These are phyloP conservation scores for Agapornis roseicollis DNA, from an alignment of 2,113 vertebrate genomes.

Conservation along the genomic window DNA sequence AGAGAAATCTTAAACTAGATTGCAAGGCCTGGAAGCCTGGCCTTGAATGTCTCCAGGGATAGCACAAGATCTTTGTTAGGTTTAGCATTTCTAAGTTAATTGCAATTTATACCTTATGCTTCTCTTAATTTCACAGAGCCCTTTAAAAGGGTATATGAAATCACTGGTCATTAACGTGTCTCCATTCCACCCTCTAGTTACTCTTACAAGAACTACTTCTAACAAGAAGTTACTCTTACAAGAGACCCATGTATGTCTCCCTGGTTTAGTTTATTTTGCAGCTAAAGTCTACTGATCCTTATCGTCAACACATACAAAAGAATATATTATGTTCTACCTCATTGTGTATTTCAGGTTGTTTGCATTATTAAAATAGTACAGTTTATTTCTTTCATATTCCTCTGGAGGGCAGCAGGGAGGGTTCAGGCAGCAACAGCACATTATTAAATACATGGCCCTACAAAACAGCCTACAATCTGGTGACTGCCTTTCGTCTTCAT, in stretches of 20 bases:
- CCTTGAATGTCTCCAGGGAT: no score
- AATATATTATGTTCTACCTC: not conserved
- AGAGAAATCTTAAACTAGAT: no score
- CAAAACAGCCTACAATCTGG: not conserved
- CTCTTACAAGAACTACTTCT: not conserved
- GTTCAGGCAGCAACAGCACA: not conserved
- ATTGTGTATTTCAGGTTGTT: not conserved
- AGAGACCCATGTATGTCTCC: not conserved
- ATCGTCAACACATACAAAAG: not conserved
- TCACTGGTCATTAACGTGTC: rapidly evolving
- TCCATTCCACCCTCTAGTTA: not conserved
- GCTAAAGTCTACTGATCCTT: not conserved
- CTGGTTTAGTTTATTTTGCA: not conserved
- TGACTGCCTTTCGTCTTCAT: not conserved
- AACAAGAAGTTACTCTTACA: not conserved
- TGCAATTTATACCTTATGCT: not conserved
- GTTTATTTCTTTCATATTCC: not conserved
- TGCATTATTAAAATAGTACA: not conserved
- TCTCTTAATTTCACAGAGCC: not conserved
- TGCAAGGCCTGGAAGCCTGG: no score
- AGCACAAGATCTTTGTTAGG: not conserved
- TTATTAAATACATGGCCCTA: not conserved
- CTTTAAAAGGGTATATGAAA: not conserved
- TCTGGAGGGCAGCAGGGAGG: not conserved
- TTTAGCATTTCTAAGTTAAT: not conserved